Conservation (phyloP, 2,797 vertebrate species). For the Gymnoscopelus microlampas region DNA sequence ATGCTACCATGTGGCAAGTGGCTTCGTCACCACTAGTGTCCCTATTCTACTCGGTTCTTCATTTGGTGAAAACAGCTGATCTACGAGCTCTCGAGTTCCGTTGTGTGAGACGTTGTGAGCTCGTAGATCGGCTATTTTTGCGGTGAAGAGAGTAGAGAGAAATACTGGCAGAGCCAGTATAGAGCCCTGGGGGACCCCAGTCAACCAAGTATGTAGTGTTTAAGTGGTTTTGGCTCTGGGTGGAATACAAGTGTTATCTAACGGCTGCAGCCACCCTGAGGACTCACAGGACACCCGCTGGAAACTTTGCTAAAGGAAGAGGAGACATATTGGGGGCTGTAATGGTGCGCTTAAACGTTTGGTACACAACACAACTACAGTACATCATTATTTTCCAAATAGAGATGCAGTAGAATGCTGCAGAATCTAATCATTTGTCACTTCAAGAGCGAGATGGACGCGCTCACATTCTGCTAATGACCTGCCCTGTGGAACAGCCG, state of each 20-base stretch:
- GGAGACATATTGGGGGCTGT: slow-evolving; percentile 41
- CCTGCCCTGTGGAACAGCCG: slow-evolving; percentile 48
- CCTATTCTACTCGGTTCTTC: no score
- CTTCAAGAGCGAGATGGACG: slow-evolving; percentile 41
- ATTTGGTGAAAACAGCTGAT: no score
- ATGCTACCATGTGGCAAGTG: no score
- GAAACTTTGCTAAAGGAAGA: slow-evolving; percentile 49
- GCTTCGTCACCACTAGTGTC: no score
- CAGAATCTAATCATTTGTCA: slow-evolving; percentile 56
- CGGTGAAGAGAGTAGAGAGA: no score
- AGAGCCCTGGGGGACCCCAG: no score
- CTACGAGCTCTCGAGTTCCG: no score
- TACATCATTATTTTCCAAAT: slow-evolving; percentile 28
- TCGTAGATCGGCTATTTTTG: no score
- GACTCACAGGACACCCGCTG: slow-evolving; percentile 35
- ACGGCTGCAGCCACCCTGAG: slow-evolving; percentile 18
- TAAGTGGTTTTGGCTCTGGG: background rate
- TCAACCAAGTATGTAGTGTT: no score
- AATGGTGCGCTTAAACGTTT: slow-evolving; percentile 44
- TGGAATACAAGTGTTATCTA: slow-evolving; percentile 1
- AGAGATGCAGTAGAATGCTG: slow-evolving; percentile 19
- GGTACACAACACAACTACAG: slow-evolving; percentile 9
- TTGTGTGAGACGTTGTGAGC: no score
- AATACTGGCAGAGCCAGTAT: no score
- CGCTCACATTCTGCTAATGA: slow-evolving; percentile 61